These are phyloP conservation scores for Caenorhabditis sp. DNA, from an alignment of 2,888 invertebrate genomes.

Conservation along the genomic window DNA sequence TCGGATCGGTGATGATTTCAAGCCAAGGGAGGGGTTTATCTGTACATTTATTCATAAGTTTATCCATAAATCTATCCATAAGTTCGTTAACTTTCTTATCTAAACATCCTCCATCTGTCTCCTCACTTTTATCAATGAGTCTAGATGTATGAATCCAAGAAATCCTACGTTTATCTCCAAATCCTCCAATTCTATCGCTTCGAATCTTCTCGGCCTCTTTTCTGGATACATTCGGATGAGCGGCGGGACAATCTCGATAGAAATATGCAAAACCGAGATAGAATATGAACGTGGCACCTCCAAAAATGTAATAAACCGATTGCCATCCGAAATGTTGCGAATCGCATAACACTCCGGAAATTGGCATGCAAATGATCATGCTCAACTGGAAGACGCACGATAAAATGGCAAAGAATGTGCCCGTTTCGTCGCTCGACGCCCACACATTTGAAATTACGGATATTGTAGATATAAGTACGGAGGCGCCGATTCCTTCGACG, in stretches of 20 bases:
- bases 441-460: slow-evolving; percentile 23
- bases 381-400: slow-evolving; percentile 39
- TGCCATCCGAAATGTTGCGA: slow-evolving; percentile 40
- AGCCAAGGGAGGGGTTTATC: slow-evolving; percentile 39
- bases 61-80: too few species aligned
- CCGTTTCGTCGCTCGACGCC: slow-evolving; percentile 22
- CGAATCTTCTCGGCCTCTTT: background rate
- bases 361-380: slow-evolving; percentile 49
- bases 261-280: too few species aligned
- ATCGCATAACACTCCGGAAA: slow-evolving; percentile 44
- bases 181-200: background rate
- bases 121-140: too few species aligned
- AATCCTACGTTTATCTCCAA: background rate
- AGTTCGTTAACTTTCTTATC: too few species aligned
- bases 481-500: slow-evolving; percentile 24
- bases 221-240: background rate
- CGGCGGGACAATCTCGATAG: slow-evolving; percentile 16
- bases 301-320: slow-evolving; percentile 41
- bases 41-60: too few species aligned
- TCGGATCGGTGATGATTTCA: slow-evolving; percentile 15
- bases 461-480: slow-evolving; percentile 9
- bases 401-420: slow-evolving; percentile 26
- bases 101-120: too few species aligned
- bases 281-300: background rate
- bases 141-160: too few species aligned